Base-by-base conservation (phyloP, 2,113 vertebrate genomes). In the Anhinga anhinga region DNA sequence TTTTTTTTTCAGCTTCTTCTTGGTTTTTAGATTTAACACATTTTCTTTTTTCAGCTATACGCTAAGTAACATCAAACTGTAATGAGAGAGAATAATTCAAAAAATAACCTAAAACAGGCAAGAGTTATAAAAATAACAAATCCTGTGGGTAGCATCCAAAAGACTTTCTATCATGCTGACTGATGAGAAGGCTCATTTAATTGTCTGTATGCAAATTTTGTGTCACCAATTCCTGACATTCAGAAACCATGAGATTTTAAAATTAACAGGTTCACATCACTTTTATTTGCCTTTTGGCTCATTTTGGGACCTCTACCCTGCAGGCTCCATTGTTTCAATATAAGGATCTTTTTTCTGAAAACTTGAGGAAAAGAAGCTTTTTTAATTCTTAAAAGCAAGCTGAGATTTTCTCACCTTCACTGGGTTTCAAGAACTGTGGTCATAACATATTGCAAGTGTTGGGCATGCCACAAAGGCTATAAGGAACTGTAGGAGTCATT, bases 71-170 rank as follows among this genome's bases (percentile, higher is more conserved):
- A 88, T 90, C 52, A 63, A 82, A 69, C 36, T 90, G 66, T 91
- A 94, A 90, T 18, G 32, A 93, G 73, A 69, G 78, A 89, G 93
- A 89, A 69, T 85, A 80, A 83, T 87, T 87, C 79, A 80, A 95
- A 95, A 95, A 93, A 94, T 90, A 91, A 80, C 62, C 88, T 82
- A 66, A 93, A 88, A 0, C 58, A 97, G 93, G 53, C 78, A 82
- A 90, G 87, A 93, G 91, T 66, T 94, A 96, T 91, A 97, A 97
- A 97, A 96, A 96, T 95, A 96, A 94, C 80, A 94, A 86, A 87
- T 94, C 78, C 78, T 91, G 93, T 97, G 94, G 96, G 97, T 77
- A 90, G 96, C n/a, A 96, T 82, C 74, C 91, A 85, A 93, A 97
- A 90, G 94, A 62, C 50, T 94, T 96, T 95, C 74, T 82, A 78